Evolutionary conservation across 2,113 vertebrate genomes (phyloP).

Genomic region (Lophius piscatorius): DNA sequence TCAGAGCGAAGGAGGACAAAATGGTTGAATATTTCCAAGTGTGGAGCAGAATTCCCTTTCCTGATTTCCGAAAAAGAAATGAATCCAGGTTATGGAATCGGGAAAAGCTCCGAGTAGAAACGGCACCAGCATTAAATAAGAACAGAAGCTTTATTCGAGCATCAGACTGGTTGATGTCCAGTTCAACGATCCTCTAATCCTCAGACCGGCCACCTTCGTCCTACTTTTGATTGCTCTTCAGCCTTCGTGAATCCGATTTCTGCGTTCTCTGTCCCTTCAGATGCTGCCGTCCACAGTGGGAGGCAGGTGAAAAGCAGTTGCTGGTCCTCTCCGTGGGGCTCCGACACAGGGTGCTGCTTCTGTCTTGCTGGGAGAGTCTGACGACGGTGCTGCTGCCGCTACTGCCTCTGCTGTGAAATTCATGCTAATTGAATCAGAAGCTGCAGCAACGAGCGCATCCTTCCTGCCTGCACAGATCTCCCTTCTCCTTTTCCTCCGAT

Average conservation of each 20-base stretch:
- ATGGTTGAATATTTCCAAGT: slow-evolving; percentile 56
- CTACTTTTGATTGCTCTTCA: slow-evolving; percentile 45
- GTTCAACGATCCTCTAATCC: slow-evolving; percentile 54
- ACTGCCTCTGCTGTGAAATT: slow-evolving; percentile 76
- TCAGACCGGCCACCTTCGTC: slow-evolving; percentile 42
- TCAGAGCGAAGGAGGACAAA: slow-evolving; percentile 34
- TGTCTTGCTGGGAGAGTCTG: slow-evolving; percentile 63
- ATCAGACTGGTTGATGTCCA: slow-evolving; percentile 44
- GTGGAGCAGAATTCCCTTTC: slow-evolving; percentile 34
- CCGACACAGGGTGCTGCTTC: slow-evolving; percentile 51
- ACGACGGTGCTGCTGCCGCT: slow-evolving; percentile 54
- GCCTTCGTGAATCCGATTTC: slow-evolving; percentile 39
- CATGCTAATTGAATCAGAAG: slow-evolving; percentile 82
- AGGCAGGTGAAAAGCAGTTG: slow-evolving; percentile 36
- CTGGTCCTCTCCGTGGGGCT: slow-evolving; percentile 56
- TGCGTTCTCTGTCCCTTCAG: slow-evolving; percentile 28
- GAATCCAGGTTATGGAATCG: slow-evolving; percentile 54
- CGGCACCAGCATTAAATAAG: slow-evolving; percentile 40
- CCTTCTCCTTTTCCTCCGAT: slow-evolving; percentile 40
- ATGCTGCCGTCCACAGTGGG: slow-evolving; percentile 33
- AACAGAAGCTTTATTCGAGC: slow-evolving; percentile 30
- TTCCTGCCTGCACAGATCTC: slow-evolving; percentile 67
- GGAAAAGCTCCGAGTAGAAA: slow-evolving; percentile 42
- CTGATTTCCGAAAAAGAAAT: slow-evolving; percentile 42
- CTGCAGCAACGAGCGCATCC: slow-evolving; percentile 77